These are phyloP conservation scores for Drosophila subpulchrella DNA, from an alignment of 1,140 invertebrate genomes.

Conservation along the genomic window DNA sequence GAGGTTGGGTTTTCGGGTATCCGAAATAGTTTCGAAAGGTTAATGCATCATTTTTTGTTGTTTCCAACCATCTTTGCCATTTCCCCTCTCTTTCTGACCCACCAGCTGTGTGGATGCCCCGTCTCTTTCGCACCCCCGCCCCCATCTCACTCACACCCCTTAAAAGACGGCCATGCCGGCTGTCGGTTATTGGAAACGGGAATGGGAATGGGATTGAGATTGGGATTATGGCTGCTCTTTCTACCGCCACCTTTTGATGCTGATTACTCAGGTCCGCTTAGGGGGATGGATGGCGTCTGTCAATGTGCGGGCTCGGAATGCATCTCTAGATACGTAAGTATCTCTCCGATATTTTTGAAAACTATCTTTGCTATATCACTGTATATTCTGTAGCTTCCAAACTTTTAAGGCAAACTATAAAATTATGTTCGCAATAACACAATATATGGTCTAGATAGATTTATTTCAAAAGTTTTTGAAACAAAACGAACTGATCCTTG, in stretches of 20 bases:
- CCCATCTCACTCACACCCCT: constrained; percentile 18
- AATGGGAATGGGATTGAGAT: constrained; percentile 18
- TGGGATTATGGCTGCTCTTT: constrained; percentile 40
- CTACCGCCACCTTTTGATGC: constrained; percentile 38
- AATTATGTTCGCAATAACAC: too few relatives aligned
- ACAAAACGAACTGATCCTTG: too few relatives aligned
- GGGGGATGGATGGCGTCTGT: constrained; percentile 21
- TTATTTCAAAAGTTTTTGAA: too few relatives aligned
- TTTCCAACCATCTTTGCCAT: constrained; percentile 53
- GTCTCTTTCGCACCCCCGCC: constrained; percentile 4
- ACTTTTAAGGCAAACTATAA: not conserved
- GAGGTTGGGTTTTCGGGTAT: constrained; percentile 39
- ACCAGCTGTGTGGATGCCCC: constrained; percentile 11
- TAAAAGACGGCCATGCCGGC: constrained; percentile 35
- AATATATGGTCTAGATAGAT: too few relatives aligned
- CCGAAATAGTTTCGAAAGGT: constrained; percentile 61
- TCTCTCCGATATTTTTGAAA: not conserved
- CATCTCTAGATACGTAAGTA: not conserved
- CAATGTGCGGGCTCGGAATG: not conserved
- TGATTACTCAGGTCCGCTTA: constrained; percentile 7
- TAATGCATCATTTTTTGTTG: constrained; percentile 55
- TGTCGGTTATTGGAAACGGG: constrained; percentile 26
- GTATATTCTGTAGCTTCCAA: not conserved
- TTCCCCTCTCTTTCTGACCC: constrained; percentile 18
- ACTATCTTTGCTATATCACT: not conserved